Conservation (phyloP, 2,888 invertebrate genomes). For the Eilema depressum region DNA sequence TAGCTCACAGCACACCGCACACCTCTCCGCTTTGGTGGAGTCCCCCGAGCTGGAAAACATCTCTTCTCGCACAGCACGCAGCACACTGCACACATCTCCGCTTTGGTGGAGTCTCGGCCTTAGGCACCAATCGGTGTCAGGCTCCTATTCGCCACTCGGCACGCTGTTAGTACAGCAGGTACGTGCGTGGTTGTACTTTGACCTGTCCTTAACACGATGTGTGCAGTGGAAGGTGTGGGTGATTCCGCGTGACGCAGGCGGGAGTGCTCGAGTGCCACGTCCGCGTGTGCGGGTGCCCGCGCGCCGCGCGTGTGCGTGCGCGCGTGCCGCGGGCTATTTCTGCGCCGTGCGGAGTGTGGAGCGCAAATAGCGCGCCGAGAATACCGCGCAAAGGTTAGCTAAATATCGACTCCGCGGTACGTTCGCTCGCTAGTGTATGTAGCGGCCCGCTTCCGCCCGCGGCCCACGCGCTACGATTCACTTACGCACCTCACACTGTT, state of each 20-base stretch:
- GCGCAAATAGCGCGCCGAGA: constrained; percentile 72
- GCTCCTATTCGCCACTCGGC: too few species aligned
- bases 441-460: constrained; percentile 10
- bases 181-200: too few species aligned
- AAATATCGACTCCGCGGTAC: constrained; percentile 52
- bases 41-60: too few species aligned
- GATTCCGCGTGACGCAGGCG: constrained; percentile 19
- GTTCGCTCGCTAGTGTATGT: too few species aligned
- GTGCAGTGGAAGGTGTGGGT: not conserved
- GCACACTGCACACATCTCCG: too few species aligned
- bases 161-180: too few species aligned
- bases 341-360: constrained; percentile 48
- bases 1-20: too few species aligned
- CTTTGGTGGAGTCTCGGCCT: too few species aligned
- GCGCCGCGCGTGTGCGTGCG: constrained; percentile 23
- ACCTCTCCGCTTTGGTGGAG: too few species aligned
- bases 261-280: constrained; percentile 14
- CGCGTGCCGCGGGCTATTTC: constrained; percentile 57
- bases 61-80: too few species aligned
- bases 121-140: too few species aligned
- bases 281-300: not conserved
- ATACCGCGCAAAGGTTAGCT: constrained; percentile 74
- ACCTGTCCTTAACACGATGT: too few species aligned
- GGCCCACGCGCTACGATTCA: constrained; percentile 7
- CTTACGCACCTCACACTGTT: constrained; percentile 6